Conservation (phyloP, 2,888 invertebrate genomes). For the Tetrapedia diversipes region DNA sequence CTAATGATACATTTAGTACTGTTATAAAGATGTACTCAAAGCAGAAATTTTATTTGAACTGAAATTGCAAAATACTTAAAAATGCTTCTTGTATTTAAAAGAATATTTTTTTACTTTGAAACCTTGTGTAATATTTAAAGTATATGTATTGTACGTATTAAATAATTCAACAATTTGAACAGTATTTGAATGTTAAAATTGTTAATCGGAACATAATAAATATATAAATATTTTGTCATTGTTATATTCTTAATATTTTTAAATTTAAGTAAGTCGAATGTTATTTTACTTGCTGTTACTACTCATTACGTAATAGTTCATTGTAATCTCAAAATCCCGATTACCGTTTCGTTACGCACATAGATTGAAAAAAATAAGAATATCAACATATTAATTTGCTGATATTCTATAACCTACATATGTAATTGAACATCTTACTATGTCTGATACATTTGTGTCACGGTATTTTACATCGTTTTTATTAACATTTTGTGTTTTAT, state of each 20-base stretch:
- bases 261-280: background rate
- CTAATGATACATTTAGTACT: background rate
- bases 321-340: background rate
- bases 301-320: background rate
- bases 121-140: no score
- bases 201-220: no score
- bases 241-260: background rate
- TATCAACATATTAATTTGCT: conserved; percentile 10
- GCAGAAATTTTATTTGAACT: background rate
- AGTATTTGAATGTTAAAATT: no score
- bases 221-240: background rate
- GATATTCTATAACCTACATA: conserved; percentile 39
- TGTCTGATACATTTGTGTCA: background rate
- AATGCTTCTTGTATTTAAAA: background rate
- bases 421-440: background rate
- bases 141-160: background rate
- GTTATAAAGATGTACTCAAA: background rate
- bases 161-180: background rate
- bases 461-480: background rate
- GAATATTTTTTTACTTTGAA: background rate
- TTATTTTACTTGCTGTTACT: background rate
- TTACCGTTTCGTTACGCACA: background rate
- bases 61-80: background rate
- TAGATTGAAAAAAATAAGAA: conserved; percentile 19
- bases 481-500: conserved; percentile 7